A percentile compares a stretch with the other conserved stretches of the same genome.
Evolutionary conservation across 1,140 invertebrate genomes (phyloP).

Genomic region (Eulimnadia texana): DNA sequence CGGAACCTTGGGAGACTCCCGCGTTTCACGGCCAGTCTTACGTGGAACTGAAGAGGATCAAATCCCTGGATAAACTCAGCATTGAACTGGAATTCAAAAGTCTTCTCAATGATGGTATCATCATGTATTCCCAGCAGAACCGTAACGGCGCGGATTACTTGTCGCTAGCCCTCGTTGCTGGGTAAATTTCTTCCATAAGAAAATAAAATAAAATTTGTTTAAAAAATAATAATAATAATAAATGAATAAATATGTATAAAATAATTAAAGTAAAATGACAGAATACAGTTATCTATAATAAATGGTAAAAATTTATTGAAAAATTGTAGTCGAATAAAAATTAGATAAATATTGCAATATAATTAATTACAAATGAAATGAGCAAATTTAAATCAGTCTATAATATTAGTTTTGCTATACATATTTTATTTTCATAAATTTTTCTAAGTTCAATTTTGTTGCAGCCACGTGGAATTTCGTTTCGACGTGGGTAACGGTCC

Average conservation of each 20-base stretch:
- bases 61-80: slow-evolving; percentile 70
- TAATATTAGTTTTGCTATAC: not conserved
- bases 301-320: no score
- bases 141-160: slow-evolving; percentile 80
- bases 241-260: no score
- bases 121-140: slow-evolving; percentile 78
- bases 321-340: no score
- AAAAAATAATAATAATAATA: no score
- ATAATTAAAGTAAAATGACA: no score
- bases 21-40: slow-evolving; percentile 51
- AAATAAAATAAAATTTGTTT: no score
- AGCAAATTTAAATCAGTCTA: no score
- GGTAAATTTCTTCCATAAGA: slow-evolving; percentile 38
- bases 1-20: slow-evolving; percentile 29
- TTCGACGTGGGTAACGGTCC: slow-evolving; percentile 79
- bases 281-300: no score
- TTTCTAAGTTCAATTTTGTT: slow-evolving; percentile 1
- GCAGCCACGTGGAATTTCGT: slow-evolving; percentile 43
- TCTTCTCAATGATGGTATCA: slow-evolving; percentile 62
- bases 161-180: slow-evolving; percentile 64
- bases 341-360: no score
- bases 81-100: slow-evolving; percentile 80
- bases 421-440: slow-evolving; percentile 4
- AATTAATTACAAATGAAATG: no score
- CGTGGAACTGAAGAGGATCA: slow-evolving; percentile 52